A percentile compares a stretch with the other conserved stretches of the same genome.
These are phyloP conservation scores for Chymomyza costata DNA, from an alignment of 1,140 invertebrate genomes.

Conservation along the genomic window DNA sequence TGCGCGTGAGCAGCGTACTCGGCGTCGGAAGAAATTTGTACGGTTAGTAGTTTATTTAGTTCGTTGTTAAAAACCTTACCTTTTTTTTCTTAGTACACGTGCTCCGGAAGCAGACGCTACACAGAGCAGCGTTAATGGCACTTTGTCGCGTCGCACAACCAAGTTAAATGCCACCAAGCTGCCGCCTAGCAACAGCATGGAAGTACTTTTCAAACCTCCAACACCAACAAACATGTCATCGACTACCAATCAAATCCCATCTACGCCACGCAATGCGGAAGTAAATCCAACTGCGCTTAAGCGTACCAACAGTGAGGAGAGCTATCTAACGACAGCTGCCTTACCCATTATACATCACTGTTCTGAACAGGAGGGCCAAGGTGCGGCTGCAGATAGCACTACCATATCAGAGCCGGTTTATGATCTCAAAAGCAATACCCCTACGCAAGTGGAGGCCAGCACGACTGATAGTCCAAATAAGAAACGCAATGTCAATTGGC, in stretches of 20 bases:
- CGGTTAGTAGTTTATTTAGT: conserved; percentile 50
- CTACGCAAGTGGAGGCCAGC: conserved; percentile 13
- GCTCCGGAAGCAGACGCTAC: conserved; percentile 40
- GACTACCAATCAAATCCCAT: conserved; percentile 2
- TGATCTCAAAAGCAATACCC: conserved; percentile 30
- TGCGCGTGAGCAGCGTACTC: conserved; percentile 53
- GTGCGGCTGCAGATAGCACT: conserved; percentile 13
- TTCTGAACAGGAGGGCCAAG: conserved; percentile 5
- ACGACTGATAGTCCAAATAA: conserved; percentile 47
- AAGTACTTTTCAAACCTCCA: conserved; percentile 15
- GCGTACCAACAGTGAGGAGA: conserved; percentile 36
- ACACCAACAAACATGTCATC: conserved; percentile 1
- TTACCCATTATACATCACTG: conserved; percentile 23
- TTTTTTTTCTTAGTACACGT: conserved; percentile 30
- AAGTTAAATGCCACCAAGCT: conserved; percentile 11
- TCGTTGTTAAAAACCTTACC: not conserved
- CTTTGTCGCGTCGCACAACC: conserved; percentile 26
- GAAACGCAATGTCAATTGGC: conserved; percentile 74
- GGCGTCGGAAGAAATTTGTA: conserved; percentile 64
- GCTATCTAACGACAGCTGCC: conserved; percentile 41
- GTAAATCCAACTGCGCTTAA: conserved; percentile 12
- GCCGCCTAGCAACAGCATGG: conserved; percentile 7
- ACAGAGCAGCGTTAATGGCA: conserved; percentile 34
- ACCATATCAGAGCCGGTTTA: conserved; percentile 22
- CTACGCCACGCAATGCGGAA: no score